A percentile compares a stretch with the other conserved stretches of the same genome.
Conservation (phyloP, 2,797 vertebrate species). For the Simalia tracyae region DNA sequence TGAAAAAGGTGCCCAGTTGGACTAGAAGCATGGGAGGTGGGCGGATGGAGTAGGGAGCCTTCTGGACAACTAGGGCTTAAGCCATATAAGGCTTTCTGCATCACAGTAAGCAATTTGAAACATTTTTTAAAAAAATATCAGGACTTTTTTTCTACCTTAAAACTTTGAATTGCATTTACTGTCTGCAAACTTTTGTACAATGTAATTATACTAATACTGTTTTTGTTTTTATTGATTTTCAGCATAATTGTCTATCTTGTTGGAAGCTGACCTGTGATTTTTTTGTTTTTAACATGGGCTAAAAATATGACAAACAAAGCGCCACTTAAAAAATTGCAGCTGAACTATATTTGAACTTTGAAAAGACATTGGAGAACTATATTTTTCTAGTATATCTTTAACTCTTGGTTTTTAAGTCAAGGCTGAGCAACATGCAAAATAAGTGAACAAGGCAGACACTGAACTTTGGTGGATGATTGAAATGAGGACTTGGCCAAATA, state of each 20-base stretch:
- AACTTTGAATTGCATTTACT: too few relatives aligned
- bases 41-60: not conserved
- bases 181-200: too few relatives aligned
- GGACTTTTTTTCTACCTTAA: too few relatives aligned
- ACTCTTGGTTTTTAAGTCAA: not conserved
- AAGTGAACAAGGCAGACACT: not conserved
- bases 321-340: not conserved
- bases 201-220: too few relatives aligned
- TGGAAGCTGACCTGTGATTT: not conserved
- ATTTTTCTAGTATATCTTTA: slow-evolving; percentile 2
- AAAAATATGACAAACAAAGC: not conserved
- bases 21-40: not conserved
- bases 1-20: not conserved
- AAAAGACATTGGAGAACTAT: not conserved
- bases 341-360: not conserved
- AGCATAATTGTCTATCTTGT: too few relatives aligned
- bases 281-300: not conserved
- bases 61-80: not conserved
- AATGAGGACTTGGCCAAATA: not conserved
- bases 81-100: not conserved
- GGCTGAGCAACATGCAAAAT: not conserved
- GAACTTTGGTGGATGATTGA: not conserved
- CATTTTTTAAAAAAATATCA: too few relatives aligned
- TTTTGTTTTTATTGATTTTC: too few relatives aligned
- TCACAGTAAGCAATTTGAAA: not conserved